phyloP scores from a whole-genome alignment of 2,113 vertebrate genomes.

The Otocyon megalotis region DNA sequence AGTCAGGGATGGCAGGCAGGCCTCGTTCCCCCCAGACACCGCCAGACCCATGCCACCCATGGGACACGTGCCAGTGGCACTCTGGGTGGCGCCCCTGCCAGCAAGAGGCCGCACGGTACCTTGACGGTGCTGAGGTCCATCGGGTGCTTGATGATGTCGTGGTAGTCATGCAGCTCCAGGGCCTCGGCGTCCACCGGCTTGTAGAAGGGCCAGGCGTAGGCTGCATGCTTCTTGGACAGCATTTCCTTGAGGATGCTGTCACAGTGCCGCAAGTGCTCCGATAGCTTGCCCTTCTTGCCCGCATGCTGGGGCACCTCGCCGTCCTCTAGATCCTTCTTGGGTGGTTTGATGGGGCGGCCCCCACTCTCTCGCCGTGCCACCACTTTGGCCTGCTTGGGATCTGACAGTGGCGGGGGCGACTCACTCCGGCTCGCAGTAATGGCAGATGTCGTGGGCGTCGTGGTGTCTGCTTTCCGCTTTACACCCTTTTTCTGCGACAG shows the following conservation, averaged over 20 bases:
- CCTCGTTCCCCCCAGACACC: no score
- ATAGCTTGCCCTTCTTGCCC: slow-evolving; percentile 88
- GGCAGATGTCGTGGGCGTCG: slow-evolving; percentile 96
- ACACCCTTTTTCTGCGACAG: slow-evolving; percentile 96
- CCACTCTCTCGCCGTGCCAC: slow-evolving; percentile 90
- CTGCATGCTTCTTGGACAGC: slow-evolving; percentile 95
- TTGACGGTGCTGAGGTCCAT: slow-evolving; percentile 99
- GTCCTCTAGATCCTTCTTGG: slow-evolving; percentile 90
- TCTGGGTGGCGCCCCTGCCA: rapidly evolving
- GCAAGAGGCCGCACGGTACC: slow-evolving; percentile 81
- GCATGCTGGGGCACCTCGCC: slow-evolving; percentile 87
- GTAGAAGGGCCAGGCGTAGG: slow-evolving; percentile 98
- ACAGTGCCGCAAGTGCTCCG: slow-evolving; percentile 93
- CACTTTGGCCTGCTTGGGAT: slow-evolving; percentile 91
- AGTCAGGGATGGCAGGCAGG: rapidly evolving
- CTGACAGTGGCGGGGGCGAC: slow-evolving; percentile 87
- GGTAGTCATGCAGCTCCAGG: slow-evolving; percentile 96
- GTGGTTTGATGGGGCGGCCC: slow-evolving; percentile 92
- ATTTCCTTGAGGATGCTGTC: slow-evolving; percentile 95
- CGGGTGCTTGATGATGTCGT: slow-evolving; percentile 97
- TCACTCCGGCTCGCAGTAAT: slow-evolving; percentile 91
- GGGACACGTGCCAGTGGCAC: rapidly evolving
- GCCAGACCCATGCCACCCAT: background rate
- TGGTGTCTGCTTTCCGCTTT: slow-evolving; percentile 97
- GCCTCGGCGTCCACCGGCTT: slow-evolving; percentile 96